Evolutionary conservation across 2,113 vertebrate genomes (phyloP).

Genomic region (Ammodytes dubius): DNA sequence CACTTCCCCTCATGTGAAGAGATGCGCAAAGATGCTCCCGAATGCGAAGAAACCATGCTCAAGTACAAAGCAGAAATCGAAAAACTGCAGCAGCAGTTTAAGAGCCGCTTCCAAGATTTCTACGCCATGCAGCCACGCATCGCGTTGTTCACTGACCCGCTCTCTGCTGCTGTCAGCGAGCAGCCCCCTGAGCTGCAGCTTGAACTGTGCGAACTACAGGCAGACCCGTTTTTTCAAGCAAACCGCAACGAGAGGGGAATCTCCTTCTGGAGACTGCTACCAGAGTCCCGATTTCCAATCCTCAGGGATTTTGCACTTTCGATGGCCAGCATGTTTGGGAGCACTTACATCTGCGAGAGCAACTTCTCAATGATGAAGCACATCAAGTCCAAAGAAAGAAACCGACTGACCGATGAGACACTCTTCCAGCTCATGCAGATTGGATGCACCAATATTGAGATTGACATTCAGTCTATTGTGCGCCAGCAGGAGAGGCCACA

Average conservation of each 20-base stretch:
- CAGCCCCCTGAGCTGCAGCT: background rate
- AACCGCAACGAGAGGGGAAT: background rate
- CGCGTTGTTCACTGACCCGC: background rate
- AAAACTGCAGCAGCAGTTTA: background rate
- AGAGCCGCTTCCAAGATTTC: background rate
- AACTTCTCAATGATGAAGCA: too few relatives aligned
- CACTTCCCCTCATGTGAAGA: background rate
- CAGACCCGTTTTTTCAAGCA: conserved; percentile 5
- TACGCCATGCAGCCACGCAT: background rate
- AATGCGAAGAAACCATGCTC: background rate
- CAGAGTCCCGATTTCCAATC: too few relatives aligned
- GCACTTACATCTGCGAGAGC: too few relatives aligned
- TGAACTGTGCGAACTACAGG: background rate
- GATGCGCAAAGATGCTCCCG: background rate
- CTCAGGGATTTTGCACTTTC: too few relatives aligned
- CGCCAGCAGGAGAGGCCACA: too few relatives aligned
- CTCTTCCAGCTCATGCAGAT: too few relatives aligned
- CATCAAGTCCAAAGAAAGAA: too few relatives aligned
- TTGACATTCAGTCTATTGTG: too few relatives aligned
- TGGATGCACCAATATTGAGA: too few relatives aligned
- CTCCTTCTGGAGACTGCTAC: too few relatives aligned
- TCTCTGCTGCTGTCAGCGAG: background rate
- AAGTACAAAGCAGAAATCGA: background rate
- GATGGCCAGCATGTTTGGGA: too few relatives aligned
- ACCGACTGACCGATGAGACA: too few relatives aligned